These are phyloP conservation scores for Dicerorhinus sumatrensis DNA, from an alignment of 2,113 vertebrate genomes.

Conservation along the genomic window DNA sequence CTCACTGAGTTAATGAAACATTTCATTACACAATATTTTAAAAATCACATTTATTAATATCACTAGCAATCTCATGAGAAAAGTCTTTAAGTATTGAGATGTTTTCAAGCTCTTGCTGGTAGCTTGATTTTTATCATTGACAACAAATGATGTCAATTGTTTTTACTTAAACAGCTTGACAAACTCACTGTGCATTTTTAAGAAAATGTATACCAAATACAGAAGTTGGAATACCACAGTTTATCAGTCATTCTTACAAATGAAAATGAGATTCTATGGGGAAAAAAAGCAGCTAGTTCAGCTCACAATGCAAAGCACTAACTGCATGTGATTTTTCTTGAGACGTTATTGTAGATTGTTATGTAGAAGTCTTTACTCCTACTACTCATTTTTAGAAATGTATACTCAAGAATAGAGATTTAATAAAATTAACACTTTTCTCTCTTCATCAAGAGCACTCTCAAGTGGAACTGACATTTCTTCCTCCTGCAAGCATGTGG, in stretches of 20 bases:
- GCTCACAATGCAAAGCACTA: not conserved
- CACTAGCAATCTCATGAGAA: constrained; percentile 17
- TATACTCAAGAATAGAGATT: not conserved
- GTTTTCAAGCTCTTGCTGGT: not conserved
- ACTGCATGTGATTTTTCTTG: not conserved
- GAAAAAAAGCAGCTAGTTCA: not conserved
- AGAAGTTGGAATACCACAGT: not conserved
- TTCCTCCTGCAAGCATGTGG: not conserved
- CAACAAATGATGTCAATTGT: not conserved
- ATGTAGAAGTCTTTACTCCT: not conserved
- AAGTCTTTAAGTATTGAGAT: not conserved
- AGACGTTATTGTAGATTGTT: fast-evolving
- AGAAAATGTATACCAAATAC: not conserved
- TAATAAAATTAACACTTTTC: not conserved
- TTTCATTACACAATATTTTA: not conserved
- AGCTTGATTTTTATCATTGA: constrained; percentile 25
- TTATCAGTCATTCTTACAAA: not conserved
- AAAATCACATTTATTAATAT: constrained; percentile 17
- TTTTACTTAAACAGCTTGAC: not conserved
- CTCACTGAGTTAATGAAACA: not conserved
- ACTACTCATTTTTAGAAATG: not conserved
- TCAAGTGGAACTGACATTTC: not conserved
- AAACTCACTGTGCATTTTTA: not conserved
- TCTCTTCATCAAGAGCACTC: not conserved
- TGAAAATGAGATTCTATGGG: not conserved